Conservation (phyloP, 2,113 vertebrate species). For the Galemys pyrenaicus region DNA sequence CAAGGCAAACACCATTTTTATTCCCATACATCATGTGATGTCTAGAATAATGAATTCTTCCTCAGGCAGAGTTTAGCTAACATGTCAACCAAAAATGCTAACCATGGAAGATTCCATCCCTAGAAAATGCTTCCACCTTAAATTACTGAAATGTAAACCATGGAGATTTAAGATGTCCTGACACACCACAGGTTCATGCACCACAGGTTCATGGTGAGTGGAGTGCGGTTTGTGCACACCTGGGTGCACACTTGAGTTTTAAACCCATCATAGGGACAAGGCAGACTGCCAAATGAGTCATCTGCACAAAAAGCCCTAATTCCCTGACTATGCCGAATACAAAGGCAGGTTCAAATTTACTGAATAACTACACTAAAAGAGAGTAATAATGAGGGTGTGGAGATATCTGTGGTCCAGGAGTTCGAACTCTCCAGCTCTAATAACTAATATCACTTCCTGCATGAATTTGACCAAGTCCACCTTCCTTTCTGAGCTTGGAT, state of each 20-base stretch:
- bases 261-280: neutral
- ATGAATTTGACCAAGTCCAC: neutral
- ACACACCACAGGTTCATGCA: neutral
- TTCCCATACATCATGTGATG: neutral
- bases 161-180: neutral
- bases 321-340: neutral
- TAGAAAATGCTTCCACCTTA: constrained; percentile 34
- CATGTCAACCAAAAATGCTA: neutral
- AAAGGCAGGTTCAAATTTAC: neutral
- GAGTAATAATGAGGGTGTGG: neutral
- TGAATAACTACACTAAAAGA: neutral
- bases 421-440: neutral
- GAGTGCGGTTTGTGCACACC: neutral
- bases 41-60: constrained; percentile 40
- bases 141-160: constrained; percentile 63
- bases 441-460: neutral
- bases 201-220: neutral
- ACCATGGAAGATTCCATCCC: neutral
- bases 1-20: constrained; percentile 36
- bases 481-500: neutral
- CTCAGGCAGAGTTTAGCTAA: neutral
- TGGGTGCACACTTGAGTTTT: neutral
- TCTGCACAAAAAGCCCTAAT: neutral
- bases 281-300: neutral
- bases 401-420: neutral